Evolutionary conservation across 2,888 invertebrate species (phyloP).

Genomic region (Hololepta plana): DNA sequence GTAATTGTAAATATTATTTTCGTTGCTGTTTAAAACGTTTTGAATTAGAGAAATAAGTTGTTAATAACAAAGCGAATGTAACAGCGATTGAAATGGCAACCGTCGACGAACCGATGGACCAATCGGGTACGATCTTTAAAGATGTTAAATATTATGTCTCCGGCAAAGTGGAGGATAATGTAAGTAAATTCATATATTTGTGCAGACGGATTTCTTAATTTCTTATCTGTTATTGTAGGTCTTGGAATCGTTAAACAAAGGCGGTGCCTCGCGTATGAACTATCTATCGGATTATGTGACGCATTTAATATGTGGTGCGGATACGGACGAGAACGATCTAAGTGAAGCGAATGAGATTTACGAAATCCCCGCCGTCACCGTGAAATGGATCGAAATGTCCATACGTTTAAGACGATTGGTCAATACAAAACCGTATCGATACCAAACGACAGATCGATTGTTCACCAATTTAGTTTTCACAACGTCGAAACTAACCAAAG

Average conservation of each 20-base stretch:
- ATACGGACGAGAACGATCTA: slow-evolving; percentile 72
- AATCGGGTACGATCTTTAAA: slow-evolving; percentile 65
- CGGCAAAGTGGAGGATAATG: slow-evolving; percentile 60
- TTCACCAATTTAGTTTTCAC: slow-evolving; percentile 62
- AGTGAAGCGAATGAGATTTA: slow-evolving; percentile 84
- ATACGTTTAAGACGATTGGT: slow-evolving; percentile 39
- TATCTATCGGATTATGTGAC: slow-evolving; percentile 87
- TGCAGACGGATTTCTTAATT: slow-evolving; percentile 1
- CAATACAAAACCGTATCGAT: slow-evolving; percentile 52
- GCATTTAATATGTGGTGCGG: slow-evolving; percentile 75
- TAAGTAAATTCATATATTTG: slow-evolving; percentile 17
- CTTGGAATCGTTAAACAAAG: slow-evolving; percentile 56
- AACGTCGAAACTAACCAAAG: slow-evolving; percentile 57
- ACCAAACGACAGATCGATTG: slow-evolving; percentile 43
- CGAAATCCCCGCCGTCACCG: slow-evolving; percentile 77
- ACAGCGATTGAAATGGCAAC: too few species aligned
- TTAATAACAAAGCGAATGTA: too few species aligned
- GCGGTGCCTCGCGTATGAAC: slow-evolving; percentile 73
- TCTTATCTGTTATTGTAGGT: slow-evolving; percentile 38
- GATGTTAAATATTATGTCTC: slow-evolving; percentile 70
- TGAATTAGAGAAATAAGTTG: too few species aligned
- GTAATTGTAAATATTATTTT: too few species aligned
- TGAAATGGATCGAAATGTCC: slow-evolving; percentile 67
- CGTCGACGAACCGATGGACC: too few species aligned
- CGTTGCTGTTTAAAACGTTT: too few species aligned